Conservation (phyloP, 1,140 invertebrate genomes). For the Pantala flavescens region DNA sequence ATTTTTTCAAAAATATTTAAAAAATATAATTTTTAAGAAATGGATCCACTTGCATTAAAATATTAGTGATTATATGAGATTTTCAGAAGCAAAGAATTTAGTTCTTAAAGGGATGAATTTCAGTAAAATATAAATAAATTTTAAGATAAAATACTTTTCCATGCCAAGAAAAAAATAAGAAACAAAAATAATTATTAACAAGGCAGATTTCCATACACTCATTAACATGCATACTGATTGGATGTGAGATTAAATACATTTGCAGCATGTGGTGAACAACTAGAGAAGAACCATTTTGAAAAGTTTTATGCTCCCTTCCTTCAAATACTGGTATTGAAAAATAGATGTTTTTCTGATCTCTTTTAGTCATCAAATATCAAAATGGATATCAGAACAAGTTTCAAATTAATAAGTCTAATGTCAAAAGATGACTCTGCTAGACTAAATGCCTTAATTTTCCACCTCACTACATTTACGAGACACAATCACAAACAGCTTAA, state of each 20-base stretch:
- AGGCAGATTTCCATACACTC: not conserved
- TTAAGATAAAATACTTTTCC: not conserved
- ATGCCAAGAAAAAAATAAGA: not conserved
- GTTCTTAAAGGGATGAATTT: too few relatives aligned
- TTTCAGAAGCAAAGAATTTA: too few relatives aligned
- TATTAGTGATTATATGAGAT: too few relatives aligned
- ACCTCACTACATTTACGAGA: not conserved
- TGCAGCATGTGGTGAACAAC: not conserved
- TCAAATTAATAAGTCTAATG: not conserved
- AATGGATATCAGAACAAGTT: slow-evolving; percentile 7
- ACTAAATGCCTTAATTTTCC: not conserved
- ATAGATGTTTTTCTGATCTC: slow-evolving; percentile 7
- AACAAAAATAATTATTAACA: not conserved
- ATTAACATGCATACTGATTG: not conserved
- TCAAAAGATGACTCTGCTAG: not conserved
- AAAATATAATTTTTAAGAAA: too few relatives aligned
- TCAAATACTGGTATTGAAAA: slow-evolving; percentile 3
- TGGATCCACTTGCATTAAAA: too few relatives aligned
- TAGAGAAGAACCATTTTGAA: not conserved
- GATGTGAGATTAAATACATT: not conserved
- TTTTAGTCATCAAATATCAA: not conserved
- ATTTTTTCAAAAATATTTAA: too few relatives aligned
- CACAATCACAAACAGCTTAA: not conserved
- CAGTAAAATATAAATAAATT: too few relatives aligned
- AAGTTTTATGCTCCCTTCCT: not conserved